Conservation (phyloP, 2,113 vertebrate species). For the Pluvianellus socialis region DNA sequence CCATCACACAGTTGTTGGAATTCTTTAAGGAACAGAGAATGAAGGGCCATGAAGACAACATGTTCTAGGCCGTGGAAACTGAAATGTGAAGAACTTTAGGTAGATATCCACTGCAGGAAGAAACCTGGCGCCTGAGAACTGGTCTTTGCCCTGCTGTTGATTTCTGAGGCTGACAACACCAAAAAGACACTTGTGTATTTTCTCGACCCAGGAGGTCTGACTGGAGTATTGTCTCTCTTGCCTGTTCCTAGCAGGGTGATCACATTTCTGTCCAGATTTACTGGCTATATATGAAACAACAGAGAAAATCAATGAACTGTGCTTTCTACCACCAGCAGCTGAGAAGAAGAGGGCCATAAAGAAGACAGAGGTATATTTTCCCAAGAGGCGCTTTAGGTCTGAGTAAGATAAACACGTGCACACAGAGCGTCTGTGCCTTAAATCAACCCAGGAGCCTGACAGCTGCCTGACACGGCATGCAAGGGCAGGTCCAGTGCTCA, state of each 20-base stretch:
- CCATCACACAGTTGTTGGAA: not conserved
- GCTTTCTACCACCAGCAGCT: not conserved
- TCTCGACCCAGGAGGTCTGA: not conserved
- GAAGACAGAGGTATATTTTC: not conserved
- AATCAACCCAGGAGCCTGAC: not conserved
- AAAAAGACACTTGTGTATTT: not conserved
- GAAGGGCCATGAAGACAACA: not conserved
- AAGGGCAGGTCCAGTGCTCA: not conserved
- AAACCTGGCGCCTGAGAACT: not conserved
- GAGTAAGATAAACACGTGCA: not conserved
- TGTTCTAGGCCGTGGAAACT: not conserved
- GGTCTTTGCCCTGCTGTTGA: not conserved
- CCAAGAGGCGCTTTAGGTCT: not conserved
- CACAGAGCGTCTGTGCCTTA: not conserved
- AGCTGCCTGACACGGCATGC: fast-evolving
- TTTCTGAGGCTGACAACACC: not conserved
- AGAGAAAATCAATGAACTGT: not conserved
- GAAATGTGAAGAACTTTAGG: not conserved
- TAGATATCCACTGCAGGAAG: not conserved
- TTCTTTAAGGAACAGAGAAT: not conserved
- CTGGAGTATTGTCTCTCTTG: not conserved
- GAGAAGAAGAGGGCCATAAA: not conserved
- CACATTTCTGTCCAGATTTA: not conserved
- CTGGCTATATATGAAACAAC: not conserved
- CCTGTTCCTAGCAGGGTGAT: not conserved